Evolutionary conservation across 2,888 invertebrate genomes (phyloP).

Genomic region (Phalera bucephala): DNA sequence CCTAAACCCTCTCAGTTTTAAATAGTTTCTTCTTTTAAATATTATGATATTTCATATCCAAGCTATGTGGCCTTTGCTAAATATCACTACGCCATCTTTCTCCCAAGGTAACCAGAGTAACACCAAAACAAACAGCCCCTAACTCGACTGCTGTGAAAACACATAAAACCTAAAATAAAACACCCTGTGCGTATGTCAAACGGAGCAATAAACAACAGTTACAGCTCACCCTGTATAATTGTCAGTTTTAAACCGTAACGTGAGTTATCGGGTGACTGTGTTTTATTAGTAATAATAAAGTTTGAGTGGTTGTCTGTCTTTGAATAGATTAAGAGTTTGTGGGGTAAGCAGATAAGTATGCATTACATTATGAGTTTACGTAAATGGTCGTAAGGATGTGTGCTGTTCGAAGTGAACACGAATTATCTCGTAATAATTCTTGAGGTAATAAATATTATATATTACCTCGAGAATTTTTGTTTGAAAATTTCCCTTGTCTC

Average conservation of each 20-base stretch:
- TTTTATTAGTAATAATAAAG: slow-evolving; percentile 44
- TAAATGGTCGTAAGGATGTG: too few relatives aligned
- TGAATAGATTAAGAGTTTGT: slow-evolving; percentile 10
- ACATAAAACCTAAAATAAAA: slow-evolving; percentile 65
- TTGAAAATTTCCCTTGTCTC: too few relatives aligned
- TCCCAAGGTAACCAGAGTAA: slow-evolving; percentile 11
- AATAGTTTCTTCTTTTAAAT: too few relatives aligned
- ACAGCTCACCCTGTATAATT: slow-evolving; percentile 61
- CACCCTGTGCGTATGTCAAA: slow-evolving; percentile 52
- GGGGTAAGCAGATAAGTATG: background rate
- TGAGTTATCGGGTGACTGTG: slow-evolving; percentile 50
- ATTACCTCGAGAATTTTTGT: too few relatives aligned
- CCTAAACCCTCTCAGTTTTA: too few relatives aligned
- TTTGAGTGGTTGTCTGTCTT: slow-evolving; percentile 28
- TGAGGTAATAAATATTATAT: too few relatives aligned
- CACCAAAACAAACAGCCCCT: slow-evolving; percentile 26
- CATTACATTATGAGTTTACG: too few relatives aligned
- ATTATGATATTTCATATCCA: too few relatives aligned
- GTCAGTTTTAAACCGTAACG: slow-evolving; percentile 63
- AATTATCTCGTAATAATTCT: too few relatives aligned
- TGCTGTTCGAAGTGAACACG: slow-evolving; percentile 4
- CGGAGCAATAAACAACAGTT: slow-evolving; percentile 61
- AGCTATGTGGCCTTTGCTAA: slow-evolving; percentile 7
- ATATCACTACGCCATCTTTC: slow-evolving; percentile 13
- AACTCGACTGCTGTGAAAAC: slow-evolving; percentile 59